Base-by-base conservation (phyloP, 2,113 vertebrate genomes). In the Lophius piscatorius region DNA sequence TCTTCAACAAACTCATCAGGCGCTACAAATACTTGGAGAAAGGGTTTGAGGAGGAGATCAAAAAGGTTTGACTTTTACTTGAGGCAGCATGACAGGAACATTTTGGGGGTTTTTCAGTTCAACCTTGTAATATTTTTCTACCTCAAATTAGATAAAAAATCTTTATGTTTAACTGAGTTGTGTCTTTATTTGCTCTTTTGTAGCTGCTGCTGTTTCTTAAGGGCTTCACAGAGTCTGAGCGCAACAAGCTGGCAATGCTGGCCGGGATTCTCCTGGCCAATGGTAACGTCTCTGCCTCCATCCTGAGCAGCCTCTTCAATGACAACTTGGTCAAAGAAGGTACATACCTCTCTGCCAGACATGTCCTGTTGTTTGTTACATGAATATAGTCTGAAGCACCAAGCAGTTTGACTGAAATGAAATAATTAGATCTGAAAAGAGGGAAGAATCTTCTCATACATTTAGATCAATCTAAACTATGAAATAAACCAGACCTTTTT, bases 1-100 rank as follows among this genome's bases (percentile, higher is more conserved):
- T 98, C 91, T 98, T 99, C 92, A 97, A 98, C 93, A 99, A 98
- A 90, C 91, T 99, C 80, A 98, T 99, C 91, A 94, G 96, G 90
- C 96, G 96, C 85, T 98, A 99, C 91, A 99, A 99, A 74, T 87
- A 87, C 90, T 88, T 99, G 93, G 97, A 99, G 91, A 99, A 98
- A 91, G 95, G 96, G 70, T 98, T 99, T 90, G 96, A 99, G 89
- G 96, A 99, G 87, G 97, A 99, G 90, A 94, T 98, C 57, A 98
- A 98, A 92, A 99, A 99, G 95, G 96, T 98, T 82, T 48, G 85
- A 54, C 1, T 42, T 24, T 22, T 21, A 3, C n/a, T 18, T 2
- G 6, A n/a, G 9, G 3, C 3, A 10, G 46, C 14, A 33, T 51
- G 11, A 18, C n/a, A 24, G 8, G 38, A 23, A 39, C 21, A 13